Evolutionary conservation across 2,888 invertebrate genomes (phyloP).

Genomic region (Thymelicus acteon): DNA sequence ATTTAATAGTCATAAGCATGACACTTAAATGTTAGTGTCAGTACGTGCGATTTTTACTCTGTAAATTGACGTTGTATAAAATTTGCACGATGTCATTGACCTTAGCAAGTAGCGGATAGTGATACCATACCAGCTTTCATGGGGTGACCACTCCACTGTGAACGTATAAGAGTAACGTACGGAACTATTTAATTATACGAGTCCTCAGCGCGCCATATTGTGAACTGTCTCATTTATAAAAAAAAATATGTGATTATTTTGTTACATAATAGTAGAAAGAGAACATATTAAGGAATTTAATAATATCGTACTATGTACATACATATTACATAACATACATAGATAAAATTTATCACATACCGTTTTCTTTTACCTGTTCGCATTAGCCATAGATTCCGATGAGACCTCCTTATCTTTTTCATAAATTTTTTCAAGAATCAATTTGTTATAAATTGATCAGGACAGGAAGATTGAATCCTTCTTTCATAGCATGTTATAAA

Average conservation of each 20-base stretch:
- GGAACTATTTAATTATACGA: slow-evolving; percentile 3
- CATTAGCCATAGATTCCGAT: too few species aligned
- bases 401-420: too few species aligned
- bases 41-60: neutral
- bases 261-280: too few species aligned
- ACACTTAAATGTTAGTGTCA: neutral
- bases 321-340: too few species aligned
- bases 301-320: too few species aligned
- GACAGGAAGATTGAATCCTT: too few species aligned
- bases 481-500: too few species aligned
- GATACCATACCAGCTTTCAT: neutral
- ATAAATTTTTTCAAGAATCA: too few species aligned
- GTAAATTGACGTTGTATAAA: neutral
- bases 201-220: neutral
- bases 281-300: too few species aligned
- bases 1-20: neutral
- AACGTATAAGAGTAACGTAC: slow-evolving; percentile 2
- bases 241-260: neutral
- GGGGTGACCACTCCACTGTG: slow-evolving; percentile 21
- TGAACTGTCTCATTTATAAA: neutral
- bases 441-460: too few species aligned
- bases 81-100: slow-evolving; percentile 6
- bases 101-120: neutral
- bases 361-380: too few species aligned
- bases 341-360: too few species aligned